Evolutionary conservation across 2,888 invertebrate genomes (phyloP).

Genomic region (Eilema depressum): DNA sequence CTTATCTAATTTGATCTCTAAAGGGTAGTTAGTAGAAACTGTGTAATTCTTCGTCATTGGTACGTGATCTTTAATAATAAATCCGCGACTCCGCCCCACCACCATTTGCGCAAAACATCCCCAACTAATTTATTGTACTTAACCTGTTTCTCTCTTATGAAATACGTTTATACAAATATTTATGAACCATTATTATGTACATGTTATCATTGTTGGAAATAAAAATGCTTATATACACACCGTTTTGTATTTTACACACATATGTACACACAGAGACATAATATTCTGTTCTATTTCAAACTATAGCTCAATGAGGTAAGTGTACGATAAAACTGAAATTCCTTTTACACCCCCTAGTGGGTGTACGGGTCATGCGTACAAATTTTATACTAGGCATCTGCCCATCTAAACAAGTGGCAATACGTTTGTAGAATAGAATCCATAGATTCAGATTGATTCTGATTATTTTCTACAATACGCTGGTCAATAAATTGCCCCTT

Average conservation of each 20-base stretch:
- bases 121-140: slow-evolving; percentile 42
- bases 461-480: too few species aligned
- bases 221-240: slow-evolving; percentile 59
- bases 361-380: background rate
- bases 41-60: background rate
- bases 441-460: too few species aligned
- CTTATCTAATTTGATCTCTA: background rate
- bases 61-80: background rate
- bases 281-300: background rate
- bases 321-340: background rate
- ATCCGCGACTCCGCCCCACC: background rate
- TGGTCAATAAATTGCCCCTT: too few species aligned
- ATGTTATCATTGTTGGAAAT: slow-evolving; percentile 77
- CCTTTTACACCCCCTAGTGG: background rate
- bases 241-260: slow-evolving; percentile 13
- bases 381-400: background rate
- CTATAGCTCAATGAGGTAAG: background rate
- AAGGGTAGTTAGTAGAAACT: background rate
- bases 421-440: too few species aligned
- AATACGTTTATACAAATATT: slow-evolving; percentile 53
- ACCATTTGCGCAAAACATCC: slow-evolving; percentile 23
- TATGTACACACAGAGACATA: background rate
- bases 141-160: slow-evolving; percentile 23
- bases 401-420: too few species aligned
- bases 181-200: slow-evolving; percentile 53